Percentiles rank a stretch among this genome's conserved stretches.
phyloP scores from a whole-genome alignment of 2,113 vertebrate species.

The Opisthocomus hoazin region DNA sequence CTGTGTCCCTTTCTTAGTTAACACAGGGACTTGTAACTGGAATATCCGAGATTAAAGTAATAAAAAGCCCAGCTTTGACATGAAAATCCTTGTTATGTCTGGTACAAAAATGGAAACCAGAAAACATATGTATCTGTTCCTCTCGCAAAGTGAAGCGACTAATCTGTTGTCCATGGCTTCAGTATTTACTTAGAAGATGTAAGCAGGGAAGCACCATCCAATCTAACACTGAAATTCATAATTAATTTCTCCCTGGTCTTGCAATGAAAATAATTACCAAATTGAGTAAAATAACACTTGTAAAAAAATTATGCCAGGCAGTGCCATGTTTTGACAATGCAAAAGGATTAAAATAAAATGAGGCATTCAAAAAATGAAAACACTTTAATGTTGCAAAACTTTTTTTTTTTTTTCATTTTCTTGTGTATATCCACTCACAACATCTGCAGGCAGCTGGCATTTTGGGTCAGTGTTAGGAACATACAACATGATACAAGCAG shows the following conservation, averaged over 20 bases:
- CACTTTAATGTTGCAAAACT: accelerated
- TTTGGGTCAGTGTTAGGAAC: background rate
- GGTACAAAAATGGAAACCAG: background rate
- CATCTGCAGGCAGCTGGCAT: background rate
- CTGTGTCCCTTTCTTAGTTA: background rate
- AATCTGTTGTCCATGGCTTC: background rate
- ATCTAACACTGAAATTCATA: background rate
- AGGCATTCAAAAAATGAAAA: background rate
- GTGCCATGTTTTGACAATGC: background rate
- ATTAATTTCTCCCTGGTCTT: background rate
- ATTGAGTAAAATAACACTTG: background rate
- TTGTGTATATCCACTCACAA: background rate
- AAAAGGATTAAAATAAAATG: background rate
- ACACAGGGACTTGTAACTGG: background rate
- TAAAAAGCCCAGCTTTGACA: background rate
- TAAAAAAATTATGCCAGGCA: background rate
- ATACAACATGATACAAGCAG: background rate
- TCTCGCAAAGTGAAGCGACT: background rate
- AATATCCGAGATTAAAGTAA: background rate
- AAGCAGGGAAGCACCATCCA: background rate
- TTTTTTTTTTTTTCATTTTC: background rate
- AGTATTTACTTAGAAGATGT: background rate
- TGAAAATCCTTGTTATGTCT: background rate
- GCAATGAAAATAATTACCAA: background rate
- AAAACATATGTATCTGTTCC: background rate